Base-by-base conservation (phyloP, 2,888 invertebrate genomes). In the Calephelis perditalis region DNA sequence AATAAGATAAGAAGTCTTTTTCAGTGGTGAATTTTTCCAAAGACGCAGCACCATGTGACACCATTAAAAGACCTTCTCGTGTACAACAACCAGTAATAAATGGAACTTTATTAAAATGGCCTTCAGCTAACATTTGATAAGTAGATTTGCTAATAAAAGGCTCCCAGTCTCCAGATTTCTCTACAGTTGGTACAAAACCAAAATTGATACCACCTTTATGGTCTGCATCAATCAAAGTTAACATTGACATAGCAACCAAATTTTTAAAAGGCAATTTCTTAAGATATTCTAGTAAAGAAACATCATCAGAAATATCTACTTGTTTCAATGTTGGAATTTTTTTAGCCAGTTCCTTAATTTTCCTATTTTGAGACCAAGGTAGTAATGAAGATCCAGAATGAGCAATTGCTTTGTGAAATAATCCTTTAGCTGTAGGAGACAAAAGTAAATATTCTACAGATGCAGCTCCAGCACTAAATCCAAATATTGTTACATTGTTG, bases 341-440 rank as follows among this genome's bases (percentile, higher is more conserved):
- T 43, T 66, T 64, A 3, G 84, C 84, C 61, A 84, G 70, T 7
- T 74, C 65, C 67, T 77, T 82, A 15, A 83, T 68, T 35, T 78
- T 74, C 8, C 67, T 73, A 59, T 82, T 83, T 55, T 76, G 82
- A 49, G 89, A 90, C 91, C 92, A 92, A n/a, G 79, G 83, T 47
- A 81, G 70, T 49, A 92, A 68, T 8, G 90, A 81, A 0, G 90
- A 86, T 0, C 91, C 92, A n/a, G 92, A 92, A 71, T 92, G 91
- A 8, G 91, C 82, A 62, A 92, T 91, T 1, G 86, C 88, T 77
- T 86, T 88, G 63, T 91, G 91, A 63, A 91, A 92, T 46, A 92
- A 72, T 12, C 92, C 92, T 76, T 80, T 78, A 5, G 86, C 77
- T 72, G 79, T 77, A 4, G 85, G 84, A 0, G 91, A 90, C 37